These are phyloP conservation scores for Carassius carassius DNA, from an alignment of 2,113 vertebrate species.

Conservation along the genomic window DNA sequence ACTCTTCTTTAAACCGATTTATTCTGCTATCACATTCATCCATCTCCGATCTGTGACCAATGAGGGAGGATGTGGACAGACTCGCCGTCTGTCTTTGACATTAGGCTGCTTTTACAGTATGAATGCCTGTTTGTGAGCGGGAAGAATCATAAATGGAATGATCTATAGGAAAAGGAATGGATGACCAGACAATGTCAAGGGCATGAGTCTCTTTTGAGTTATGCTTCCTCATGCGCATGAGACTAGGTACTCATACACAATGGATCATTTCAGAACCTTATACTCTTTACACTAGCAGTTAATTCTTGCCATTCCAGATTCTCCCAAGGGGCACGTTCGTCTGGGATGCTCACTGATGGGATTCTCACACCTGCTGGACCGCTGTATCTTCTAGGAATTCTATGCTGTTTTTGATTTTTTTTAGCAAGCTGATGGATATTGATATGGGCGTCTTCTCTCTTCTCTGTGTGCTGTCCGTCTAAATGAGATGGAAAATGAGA, in stretches of 20 bases:
- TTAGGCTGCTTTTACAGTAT: slow-evolving; percentile 34
- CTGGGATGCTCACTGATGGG: not conserved
- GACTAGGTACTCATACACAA: slow-evolving; percentile 4
- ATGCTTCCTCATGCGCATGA: slow-evolving; percentile 23
- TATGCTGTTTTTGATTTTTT: slow-evolving; percentile 15
- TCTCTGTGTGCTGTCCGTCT: slow-evolving; percentile 16
- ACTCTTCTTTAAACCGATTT: slow-evolving; percentile 6
- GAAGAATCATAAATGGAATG: slow-evolving; percentile 50
- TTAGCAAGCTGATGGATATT: not conserved
- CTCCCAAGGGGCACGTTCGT: slow-evolving; percentile 30
- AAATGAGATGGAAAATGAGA: slow-evolving; percentile 22
- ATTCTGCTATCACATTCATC: slow-evolving; percentile 16
- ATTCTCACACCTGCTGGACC: slow-evolving; percentile 34
- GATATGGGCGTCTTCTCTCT: not conserved
- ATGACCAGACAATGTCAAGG: slow-evolving; percentile 48
- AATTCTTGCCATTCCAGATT: slow-evolving; percentile 45
- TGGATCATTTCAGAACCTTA: slow-evolving; percentile 12
- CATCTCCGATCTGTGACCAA: slow-evolving; percentile 30
- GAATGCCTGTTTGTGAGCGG: slow-evolving; percentile 52
- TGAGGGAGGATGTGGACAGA: slow-evolving; percentile 18
- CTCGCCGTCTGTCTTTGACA: slow-evolving; percentile 46
- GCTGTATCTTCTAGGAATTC: not conserved
- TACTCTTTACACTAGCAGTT: slow-evolving; percentile 3
- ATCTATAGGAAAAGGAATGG: slow-evolving; percentile 23
- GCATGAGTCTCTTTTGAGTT: slow-evolving; percentile 25